Base-by-base conservation (phyloP, 2,113 vertebrate genomes). In the Embiotoca jacksoni region DNA sequence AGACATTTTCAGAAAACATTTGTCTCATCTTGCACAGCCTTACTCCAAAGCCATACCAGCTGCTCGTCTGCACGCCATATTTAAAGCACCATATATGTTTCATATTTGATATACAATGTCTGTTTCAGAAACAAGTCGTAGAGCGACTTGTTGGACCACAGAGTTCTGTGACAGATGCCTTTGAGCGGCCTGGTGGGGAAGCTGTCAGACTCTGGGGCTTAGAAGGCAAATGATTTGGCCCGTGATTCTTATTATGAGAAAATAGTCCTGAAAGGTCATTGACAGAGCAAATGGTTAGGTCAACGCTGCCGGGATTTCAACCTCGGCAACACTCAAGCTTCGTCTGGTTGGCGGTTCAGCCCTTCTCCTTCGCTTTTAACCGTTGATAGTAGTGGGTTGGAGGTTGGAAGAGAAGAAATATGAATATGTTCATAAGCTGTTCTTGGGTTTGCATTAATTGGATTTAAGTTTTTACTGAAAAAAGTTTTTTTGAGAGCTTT, bases 151-250 rank as follows among this genome's bases (percentile, higher is more conserved):
- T 66, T 66, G 65, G 56, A 54, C 14, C 6, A 9, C 47, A 10
- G 65, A 73, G 11, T 67, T 58, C 23, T 54, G 58, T 57, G 50
- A 75, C 61, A 13, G 64, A 62, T 46, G 65, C 58, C 72, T 76
- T 82, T 83, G 69, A 72, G 41, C 39, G 52, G 63, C 70, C 59
- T 50, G 30, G 67, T 54, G 36, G 74, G 63, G 67, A 52, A 36
- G 61, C 81, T 72, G 67, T 66, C 55, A 61, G 62, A 44, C 79
- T 62, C 50, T 59, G 37, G 71, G 64, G 55, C 72, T 81, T 71
- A 56, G 23, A 13, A 44, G 47, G 41, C 15, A 4, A 36, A 61
- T 50, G 68, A 87, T 23, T 23, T 70, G 72, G 80, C 36, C 41
- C 9, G 15, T 66, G 60, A 66, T 47, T 72, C 67, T 62, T 65